phyloP scores from a whole-genome alignment of 92 coral and sea anemone genomes.

The Palythoa heliodiscus region DNA sequence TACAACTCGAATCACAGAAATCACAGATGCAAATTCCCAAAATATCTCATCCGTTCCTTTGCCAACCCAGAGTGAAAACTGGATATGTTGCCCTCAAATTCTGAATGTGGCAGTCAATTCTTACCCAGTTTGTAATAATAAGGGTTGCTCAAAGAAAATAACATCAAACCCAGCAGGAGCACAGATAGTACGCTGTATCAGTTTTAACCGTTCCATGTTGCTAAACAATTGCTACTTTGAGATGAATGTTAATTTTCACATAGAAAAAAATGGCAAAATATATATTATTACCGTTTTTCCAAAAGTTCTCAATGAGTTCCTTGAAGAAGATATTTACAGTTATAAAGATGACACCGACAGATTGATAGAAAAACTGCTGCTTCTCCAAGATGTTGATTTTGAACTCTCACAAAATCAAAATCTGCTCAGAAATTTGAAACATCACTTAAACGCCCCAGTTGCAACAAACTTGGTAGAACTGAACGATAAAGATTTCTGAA shows the following conservation, averaged over 20 bases:
- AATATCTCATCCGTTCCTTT: conserved; percentile 19
- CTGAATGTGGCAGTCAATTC: conserved; percentile 31
- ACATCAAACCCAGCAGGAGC: conserved; percentile 27
- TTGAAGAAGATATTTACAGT: not conserved
- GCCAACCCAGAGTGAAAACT: conserved; percentile 18
- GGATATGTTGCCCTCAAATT: conserved; percentile 37
- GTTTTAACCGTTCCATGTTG: conserved; percentile 20
- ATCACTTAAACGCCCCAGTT: conserved; percentile 30
- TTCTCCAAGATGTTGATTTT: conserved; percentile 31
- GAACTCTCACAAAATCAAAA: conserved; percentile 29
- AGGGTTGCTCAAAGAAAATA: conserved; percentile 33
- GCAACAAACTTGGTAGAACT: conserved; percentile 19
- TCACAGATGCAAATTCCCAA: conserved; percentile 13
- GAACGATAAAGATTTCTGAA: conserved; percentile 18
- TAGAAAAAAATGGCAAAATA: not conserved
- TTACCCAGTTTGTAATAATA: conserved; percentile 31
- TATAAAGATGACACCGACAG: not conserved
- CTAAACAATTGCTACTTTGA: not conserved
- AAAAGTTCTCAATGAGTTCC: not conserved
- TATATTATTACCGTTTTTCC: not conserved
- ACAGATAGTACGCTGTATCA: conserved; percentile 14
- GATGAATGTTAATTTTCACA: not conserved
- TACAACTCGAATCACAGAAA: conserved; percentile 14
- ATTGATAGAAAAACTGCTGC: conserved; percentile 25
- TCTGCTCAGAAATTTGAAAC: conserved; percentile 17